Evolutionary conservation across 2,113 vertebrate genomes (phyloP).

Genomic region (Semicossyphus pulcher): DNA sequence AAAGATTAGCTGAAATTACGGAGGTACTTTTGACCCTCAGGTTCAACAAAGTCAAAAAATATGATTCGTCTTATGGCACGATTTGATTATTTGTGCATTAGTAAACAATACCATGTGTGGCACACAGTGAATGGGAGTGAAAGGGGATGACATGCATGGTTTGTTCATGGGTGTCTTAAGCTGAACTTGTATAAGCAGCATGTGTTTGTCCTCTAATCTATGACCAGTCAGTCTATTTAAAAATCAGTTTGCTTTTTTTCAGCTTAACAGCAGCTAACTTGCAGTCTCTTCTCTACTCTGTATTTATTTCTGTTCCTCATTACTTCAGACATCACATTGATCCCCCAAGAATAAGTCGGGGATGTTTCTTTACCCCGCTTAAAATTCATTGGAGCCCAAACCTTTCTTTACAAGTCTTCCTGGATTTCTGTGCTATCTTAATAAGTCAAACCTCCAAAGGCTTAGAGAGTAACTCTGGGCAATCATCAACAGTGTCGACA

Average conservation of each 20-base stretch:
- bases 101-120: not conserved
- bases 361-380: constrained; percentile 1
- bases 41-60: constrained; percentile 18
- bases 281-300: not conserved
- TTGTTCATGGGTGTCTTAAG: not conserved
- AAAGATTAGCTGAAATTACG: constrained; percentile 50
- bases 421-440: constrained; percentile 19
- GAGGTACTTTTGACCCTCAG: constrained; percentile 58
- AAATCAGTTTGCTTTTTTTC: not conserved
- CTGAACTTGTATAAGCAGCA: not conserved
- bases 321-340: constrained; percentile 24
- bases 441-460: constrained; percentile 35
- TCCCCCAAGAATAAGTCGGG: constrained; percentile 31
- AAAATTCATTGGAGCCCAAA: constrained; percentile 37
- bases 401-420: constrained; percentile 34
- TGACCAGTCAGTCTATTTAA: not conserved
- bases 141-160: not conserved
- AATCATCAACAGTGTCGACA: constrained; percentile 5
- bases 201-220: not conserved
- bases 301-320: constrained; percentile 30
- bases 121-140: constrained; percentile 2
- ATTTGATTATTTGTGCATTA: constrained; percentile 7
- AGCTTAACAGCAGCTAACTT: not conserved
- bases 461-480: not conserved
- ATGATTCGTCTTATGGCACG: not conserved